Evolutionary conservation across 2,113 vertebrate species (phyloP), one percentile per base, ranked within the genome.

Genomic region (Orthonyx spaldingii): DNA sequence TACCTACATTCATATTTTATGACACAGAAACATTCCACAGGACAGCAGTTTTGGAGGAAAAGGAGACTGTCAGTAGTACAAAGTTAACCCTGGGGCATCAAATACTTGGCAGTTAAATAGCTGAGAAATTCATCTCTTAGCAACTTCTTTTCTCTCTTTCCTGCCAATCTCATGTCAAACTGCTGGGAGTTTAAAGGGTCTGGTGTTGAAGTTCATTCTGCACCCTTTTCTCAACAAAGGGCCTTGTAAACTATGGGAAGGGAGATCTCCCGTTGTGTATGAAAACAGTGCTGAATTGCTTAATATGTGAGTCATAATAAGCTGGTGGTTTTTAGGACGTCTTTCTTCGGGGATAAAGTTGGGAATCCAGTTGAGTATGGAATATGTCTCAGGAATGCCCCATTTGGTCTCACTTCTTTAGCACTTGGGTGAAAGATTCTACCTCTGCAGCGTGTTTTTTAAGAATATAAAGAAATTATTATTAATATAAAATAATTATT

Each of bases 1-100:
- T 88, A 94, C 55, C 65, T 89, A 44, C 61, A 24, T 94, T 96
- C n/a, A 24, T 63, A 46, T 86, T 94, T 97, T 87, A 93, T 95
- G 41, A 44, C 23, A 83, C 22, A 91, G 84, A 92, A 96, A 55
- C 14, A 39, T 87, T 97, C 56, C 78, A 63, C 4, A 44, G 66
- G 88, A 35, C 49, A 84, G 11, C 46, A 63, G 17, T 63, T 93
- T 64, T 94, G 80, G 76, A 93, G 66, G 39, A 87, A 87, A 96
- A 96, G 70, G 59, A 77, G 37, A 24, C 47, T 89, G 77, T 56
- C 41, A 35, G 59, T 75, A 75, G 27, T 47, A 47, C 12, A 61
- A 55, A 63, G 74, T 90, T 79, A 96, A 63, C 84, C 75, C 44
- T 64, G 42, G 49, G 87, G 57, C 83, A 94, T n/a, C 89, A 93